A percentile compares a stretch with the other conserved stretches of the same genome.
phyloP scores from a whole-genome alignment of 2,888 invertebrate genomes.

The Cepaea hortensis region DNA sequence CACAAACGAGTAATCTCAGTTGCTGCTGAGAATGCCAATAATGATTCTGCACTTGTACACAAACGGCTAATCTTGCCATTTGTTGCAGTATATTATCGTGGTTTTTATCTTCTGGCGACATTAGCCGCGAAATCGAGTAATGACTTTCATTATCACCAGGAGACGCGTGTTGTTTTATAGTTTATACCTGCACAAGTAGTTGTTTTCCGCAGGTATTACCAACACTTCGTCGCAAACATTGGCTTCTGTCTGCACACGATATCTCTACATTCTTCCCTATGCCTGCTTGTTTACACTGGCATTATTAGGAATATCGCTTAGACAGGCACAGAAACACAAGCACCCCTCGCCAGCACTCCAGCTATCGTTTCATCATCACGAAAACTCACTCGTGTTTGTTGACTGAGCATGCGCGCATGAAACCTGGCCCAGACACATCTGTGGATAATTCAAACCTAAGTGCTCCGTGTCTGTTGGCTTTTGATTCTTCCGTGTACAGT shows the following conservation, averaged over 20 bases:
- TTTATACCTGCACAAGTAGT: no score
- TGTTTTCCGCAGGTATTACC: neutral
- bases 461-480: neutral
- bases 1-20: no score
- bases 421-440: neutral
- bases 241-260: neutral
- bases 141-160: no score
- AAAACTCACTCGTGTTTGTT: neutral
- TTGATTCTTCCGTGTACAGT: no score
- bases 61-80: no score
- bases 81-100: no score
- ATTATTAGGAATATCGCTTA: neutral
- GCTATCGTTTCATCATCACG: neutral
- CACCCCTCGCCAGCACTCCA: no score
- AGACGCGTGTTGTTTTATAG: no score
- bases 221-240: neutral
- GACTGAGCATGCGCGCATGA: neutral
- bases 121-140: no score
- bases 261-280: neutral
- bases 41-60: no score
- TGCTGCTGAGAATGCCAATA: no score
- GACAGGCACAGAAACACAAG: neutral
- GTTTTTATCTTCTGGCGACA: no score
- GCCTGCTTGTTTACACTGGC: neutral
- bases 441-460: neutral